Base-by-base conservation (phyloP, 2,888 invertebrate species). In the Eulithis testata region DNA sequence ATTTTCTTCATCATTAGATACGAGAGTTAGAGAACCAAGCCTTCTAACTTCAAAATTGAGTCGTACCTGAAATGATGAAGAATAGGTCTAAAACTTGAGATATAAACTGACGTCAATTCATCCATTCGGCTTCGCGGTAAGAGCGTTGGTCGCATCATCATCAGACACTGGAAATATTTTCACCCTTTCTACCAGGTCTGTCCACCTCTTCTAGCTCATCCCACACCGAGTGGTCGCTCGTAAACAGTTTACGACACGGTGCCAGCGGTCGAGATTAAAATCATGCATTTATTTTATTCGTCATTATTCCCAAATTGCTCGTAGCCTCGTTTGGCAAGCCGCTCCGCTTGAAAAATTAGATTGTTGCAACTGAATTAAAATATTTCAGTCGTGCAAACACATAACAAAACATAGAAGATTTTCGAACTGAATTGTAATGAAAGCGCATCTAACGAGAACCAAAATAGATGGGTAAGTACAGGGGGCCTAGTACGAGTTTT, bases 201-300 rank as follows among this genome's bases (percentile, higher is more conserved):
- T 31, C 14, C 31, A n/a, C 6, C 55, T 54, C 74, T 65, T 68
- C 43, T 73, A 11, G 40, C 76, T 73, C 71, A 64, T 44, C 52
- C 76, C 81, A 67, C 66, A 66, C 72, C 76, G 85, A 87, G 86
- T 85, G 85, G 84, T 74, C 79, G 83, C 76, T 89, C 91, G 88
- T 92, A 91, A 91, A 91, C 85, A 74, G 86, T 91, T 92, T 91
- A 92, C 86, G 91, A 90, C 81, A 78, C 84, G 80, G 85, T 79
- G 80, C 83, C 79, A 81, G 88, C 80, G 85, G 80, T 78, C 81
- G 76, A 90, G 89, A 91, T 91, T 89, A 91, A 90, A 90, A 90
- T 91, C 89, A 88, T 87, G 88, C 91, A 90, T 92, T 90, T 90
- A 89, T 90, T 90, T 91, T 89, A 90, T 89, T 86, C 80, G 84